Conservation (phyloP, 2,113 vertebrate species). For the Lates calcarifer region DNA sequence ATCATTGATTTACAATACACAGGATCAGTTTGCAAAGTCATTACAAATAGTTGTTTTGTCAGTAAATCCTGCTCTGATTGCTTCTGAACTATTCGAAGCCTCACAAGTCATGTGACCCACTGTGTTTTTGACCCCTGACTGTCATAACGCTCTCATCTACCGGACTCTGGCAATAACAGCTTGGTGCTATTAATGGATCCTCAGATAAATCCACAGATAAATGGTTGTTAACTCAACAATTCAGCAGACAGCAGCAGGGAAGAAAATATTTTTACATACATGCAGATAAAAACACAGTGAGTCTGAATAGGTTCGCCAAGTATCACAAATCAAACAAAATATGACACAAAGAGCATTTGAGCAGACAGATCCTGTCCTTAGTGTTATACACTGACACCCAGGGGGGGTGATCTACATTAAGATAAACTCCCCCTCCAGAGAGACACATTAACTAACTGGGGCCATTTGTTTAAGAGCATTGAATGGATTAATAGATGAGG, state of each 20-base stretch:
- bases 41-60: no score
- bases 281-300: not conserved
- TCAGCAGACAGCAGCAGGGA: not conserved
- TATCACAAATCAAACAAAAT: not conserved
- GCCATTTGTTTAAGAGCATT: conserved; percentile 65
- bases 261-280: not conserved
- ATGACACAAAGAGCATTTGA: not conserved
- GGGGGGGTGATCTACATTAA: conserved; percentile 42
- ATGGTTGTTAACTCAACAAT: not conserved
- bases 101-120: no score
- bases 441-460: conserved; percentile 56
- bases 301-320: not conserved
- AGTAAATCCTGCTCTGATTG: no score
- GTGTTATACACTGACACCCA: conserved; percentile 27
- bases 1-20: no score
- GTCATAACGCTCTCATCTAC: no score
- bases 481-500: conserved; percentile 60
- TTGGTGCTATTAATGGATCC: not conserved
- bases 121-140: no score
- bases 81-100: no score
- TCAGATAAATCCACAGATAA: not conserved
- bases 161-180: no score
- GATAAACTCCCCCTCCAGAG: conserved; percentile 47
- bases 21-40: no score
- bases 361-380: conserved; percentile 12